Percentiles rank a stretch among this genome's conserved stretches.
These are phyloP conservation scores for Ceratina calcarata DNA, from an alignment of 1,140 invertebrate genomes.

Conservation along the genomic window DNA sequence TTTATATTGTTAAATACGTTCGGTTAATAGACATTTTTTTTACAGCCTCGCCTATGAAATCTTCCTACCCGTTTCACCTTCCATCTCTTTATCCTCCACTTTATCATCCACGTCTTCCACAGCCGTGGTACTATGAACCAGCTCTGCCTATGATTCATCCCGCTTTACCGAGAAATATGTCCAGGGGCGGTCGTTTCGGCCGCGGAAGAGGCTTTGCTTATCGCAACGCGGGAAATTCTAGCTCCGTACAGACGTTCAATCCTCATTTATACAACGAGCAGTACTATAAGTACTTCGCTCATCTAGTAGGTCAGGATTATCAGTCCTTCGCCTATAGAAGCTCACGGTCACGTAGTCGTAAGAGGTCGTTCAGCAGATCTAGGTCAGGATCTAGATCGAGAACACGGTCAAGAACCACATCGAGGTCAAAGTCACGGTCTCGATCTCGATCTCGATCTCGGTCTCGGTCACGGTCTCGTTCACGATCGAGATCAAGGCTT, in stretches of 20 bases:
- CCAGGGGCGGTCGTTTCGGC: conserved; percentile 58
- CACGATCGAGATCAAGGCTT: conserved; percentile 55
- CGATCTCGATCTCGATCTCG: conserved; percentile 53
- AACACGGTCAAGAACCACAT: conserved; percentile 40
- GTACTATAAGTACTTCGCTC: conserved; percentile 78
- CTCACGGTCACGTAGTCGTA: conserved; percentile 73
- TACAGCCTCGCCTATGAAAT: conserved; percentile 21
- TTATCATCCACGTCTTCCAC: conserved; percentile 70
- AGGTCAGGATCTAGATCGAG: conserved; percentile 67
- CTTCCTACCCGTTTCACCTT: not conserved
- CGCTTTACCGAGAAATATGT: conserved; percentile 54
- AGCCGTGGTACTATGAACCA: conserved; percentile 75
- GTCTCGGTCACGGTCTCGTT: conserved; percentile 40
- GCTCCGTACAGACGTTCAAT: conserved; percentile 63
- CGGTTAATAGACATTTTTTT: not conserved
- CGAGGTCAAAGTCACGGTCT: conserved; percentile 36
- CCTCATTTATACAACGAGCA: conserved; percentile 76
- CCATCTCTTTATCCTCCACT: conserved; percentile 53
- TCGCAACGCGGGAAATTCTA: conserved; percentile 56
- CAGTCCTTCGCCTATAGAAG: conserved; percentile 74
- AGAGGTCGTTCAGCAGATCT: conserved; percentile 56
- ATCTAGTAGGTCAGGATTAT: conserved; percentile 74
- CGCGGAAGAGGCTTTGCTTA: conserved; percentile 62
- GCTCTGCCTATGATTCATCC: conserved; percentile 71
- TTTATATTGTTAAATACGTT: not conserved